Percentiles rank a stretch among this genome's conserved stretches.
phyloP scores from a whole-genome alignment of 2,797 vertebrate genomes.

The Monodelphis domestica region DNA sequence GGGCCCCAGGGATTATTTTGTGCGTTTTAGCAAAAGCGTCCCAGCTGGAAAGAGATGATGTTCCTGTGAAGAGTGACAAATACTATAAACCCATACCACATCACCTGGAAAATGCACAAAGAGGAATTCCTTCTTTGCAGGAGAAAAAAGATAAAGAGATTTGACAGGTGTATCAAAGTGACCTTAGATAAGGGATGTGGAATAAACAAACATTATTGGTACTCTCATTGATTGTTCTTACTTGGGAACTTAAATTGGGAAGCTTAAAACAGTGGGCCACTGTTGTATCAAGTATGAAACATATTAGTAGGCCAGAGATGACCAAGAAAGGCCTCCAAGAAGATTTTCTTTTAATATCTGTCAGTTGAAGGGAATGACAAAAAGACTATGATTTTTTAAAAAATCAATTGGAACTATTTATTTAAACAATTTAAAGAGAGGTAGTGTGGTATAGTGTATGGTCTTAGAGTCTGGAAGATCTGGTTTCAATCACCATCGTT shows the following conservation, averaged over 20 bases:
- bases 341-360: slow-evolving; percentile 21
- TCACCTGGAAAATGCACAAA: slow-evolving; percentile 26
- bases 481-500: not conserved
- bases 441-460: not conserved
- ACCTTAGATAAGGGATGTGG: not conserved
- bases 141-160: not conserved
- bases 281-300: slow-evolving; percentile 9
- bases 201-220: slow-evolving; percentile 51
- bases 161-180: slow-evolving; percentile 14
- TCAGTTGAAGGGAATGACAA: slow-evolving; percentile 25
- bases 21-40: slow-evolving; percentile 26
- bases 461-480: not conserved
- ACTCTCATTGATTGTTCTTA: not conserved
- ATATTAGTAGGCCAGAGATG: slow-evolving; percentile 28
- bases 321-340: slow-evolving; percentile 39
- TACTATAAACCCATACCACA: slow-evolving; percentile 18
- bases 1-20: slow-evolving; percentile 4
- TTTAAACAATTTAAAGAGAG: not conserved
- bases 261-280: not conserved
- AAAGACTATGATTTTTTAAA: slow-evolving; percentile 45
- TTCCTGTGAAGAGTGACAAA: slow-evolving; percentile 8
- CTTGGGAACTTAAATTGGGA: slow-evolving; percentile 37
- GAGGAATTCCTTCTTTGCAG: not conserved
- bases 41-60: slow-evolving; percentile 28
- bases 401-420: slow-evolving; percentile 26